phyloP scores from a whole-genome alignment of 2,113 vertebrate genomes.

The Prolemur simus region DNA sequence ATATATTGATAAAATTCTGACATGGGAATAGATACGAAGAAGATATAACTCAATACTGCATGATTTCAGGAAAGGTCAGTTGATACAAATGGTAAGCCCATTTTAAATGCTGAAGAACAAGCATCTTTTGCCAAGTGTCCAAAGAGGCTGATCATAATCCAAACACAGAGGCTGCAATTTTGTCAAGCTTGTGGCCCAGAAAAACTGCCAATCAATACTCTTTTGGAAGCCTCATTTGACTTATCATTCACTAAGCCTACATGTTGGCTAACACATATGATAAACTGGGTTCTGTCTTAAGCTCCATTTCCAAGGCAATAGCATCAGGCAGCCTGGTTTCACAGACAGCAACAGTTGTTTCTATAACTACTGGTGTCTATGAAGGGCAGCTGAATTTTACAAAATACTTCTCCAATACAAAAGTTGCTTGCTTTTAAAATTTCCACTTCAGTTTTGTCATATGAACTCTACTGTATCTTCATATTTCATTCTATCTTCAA shows the following conservation, averaged over 20 bases:
- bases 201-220: not conserved
- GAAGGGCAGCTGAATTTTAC: not conserved
- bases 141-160: not conserved
- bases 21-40: not conserved
- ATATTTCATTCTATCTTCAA: not conserved
- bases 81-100: not conserved
- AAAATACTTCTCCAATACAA: not conserved
- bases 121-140: not conserved
- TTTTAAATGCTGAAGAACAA: constrained; percentile 36
- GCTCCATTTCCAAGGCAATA: not conserved
- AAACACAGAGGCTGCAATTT: not conserved
- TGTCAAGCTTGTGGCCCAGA: not conserved
- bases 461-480: not conserved
- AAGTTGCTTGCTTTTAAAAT: not conserved
- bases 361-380: not conserved
- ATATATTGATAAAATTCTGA: not conserved
- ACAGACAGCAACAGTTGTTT: not conserved
- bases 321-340: not conserved
- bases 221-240: not conserved
- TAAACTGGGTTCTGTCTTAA: not conserved
- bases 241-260: not conserved
- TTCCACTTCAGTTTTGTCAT: not conserved
- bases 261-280: not conserved
- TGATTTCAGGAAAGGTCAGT: not conserved
- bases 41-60: not conserved